Conservation (phyloP, 1,140 invertebrate species). For the Drosophila kurseongensis region DNA sequence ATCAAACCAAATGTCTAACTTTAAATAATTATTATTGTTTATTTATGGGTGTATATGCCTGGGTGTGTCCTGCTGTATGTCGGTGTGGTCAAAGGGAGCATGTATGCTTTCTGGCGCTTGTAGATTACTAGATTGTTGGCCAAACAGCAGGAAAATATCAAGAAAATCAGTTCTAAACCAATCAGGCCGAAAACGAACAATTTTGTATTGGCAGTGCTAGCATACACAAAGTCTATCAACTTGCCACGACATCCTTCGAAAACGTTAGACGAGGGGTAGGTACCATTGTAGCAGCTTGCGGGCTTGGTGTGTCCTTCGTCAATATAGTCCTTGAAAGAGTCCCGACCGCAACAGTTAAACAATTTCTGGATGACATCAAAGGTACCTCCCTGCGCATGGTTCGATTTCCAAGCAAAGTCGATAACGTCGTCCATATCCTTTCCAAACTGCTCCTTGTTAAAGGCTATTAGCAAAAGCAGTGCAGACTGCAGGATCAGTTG, state of each 20-base stretch:
- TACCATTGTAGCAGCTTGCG: slow-evolving; percentile 44
- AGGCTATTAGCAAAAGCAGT: slow-evolving; percentile 86
- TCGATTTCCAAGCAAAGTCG: slow-evolving; percentile 73
- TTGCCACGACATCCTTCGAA: slow-evolving; percentile 68
- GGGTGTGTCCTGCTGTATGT: no score
- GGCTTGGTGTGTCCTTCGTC: slow-evolving; percentile 8
- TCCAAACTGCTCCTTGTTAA: slow-evolving; percentile 73
- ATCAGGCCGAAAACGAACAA: no score
- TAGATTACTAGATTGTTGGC: no score
- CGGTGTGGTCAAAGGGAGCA: no score
- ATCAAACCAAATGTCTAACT: no score
- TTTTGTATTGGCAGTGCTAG: slow-evolving; percentile 1
- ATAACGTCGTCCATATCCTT: slow-evolving; percentile 84
- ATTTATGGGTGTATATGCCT: no score
- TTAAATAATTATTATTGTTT: no score
- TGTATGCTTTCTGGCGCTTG: no score
- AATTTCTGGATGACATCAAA: slow-evolving; percentile 67
- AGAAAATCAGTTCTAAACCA: no score
- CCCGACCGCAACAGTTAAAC: slow-evolving; percentile 86
- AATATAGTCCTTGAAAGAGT: slow-evolving; percentile 63
- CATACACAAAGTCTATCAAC: slow-evolving; percentile 58
- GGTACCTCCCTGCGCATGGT: slow-evolving; percentile 40
- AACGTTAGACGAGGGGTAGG: slow-evolving; percentile 40
- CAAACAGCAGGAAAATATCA: no score
- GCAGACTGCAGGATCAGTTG: slow-evolving; percentile 88